Evolutionary conservation across 2,113 vertebrate genomes (phyloP).

Genomic region (Zosterops hypoxanthus): DNA sequence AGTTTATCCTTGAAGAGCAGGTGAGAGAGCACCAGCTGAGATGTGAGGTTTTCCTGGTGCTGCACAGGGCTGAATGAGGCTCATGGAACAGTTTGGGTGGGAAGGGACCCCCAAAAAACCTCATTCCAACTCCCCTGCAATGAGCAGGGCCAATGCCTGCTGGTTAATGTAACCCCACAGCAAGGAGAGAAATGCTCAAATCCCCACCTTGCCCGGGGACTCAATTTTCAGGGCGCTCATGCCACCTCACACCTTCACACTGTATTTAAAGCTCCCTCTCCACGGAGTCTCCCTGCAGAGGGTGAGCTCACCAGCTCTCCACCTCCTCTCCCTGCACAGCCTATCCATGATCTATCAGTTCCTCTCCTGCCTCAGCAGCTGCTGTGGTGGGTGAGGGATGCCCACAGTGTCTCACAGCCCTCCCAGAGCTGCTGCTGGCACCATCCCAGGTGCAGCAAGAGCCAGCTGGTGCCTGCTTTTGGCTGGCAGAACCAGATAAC

Average conservation of each 20-base stretch:
- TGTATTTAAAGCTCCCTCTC: neutral
- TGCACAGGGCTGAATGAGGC: neutral
- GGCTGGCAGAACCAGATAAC: neutral
- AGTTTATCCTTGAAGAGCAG: neutral
- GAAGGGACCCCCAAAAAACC: neutral
- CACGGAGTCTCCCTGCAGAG: too few relatives aligned
- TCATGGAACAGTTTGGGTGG: neutral
- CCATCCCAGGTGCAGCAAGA: neutral
- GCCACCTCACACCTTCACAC: neutral
- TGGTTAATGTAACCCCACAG: neutral
- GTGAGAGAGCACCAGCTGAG: neutral
- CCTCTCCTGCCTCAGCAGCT: neutral
- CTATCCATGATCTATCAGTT: accelerated
- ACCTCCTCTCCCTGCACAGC: neutral
- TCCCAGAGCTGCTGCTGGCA: neutral
- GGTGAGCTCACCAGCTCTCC: accelerated
- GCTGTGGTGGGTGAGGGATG: neutral
- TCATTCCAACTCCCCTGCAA: neutral
- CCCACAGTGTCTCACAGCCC: neutral
- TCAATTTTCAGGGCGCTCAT: accelerated
- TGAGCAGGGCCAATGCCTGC: neutral
- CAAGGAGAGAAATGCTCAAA: neutral
- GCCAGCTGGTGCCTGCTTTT: neutral
- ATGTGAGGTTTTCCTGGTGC: neutral
- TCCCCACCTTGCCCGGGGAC: neutral